Conservation (phyloP, 1,140 invertebrate genomes). For the Probaryconus sp. region DNA sequence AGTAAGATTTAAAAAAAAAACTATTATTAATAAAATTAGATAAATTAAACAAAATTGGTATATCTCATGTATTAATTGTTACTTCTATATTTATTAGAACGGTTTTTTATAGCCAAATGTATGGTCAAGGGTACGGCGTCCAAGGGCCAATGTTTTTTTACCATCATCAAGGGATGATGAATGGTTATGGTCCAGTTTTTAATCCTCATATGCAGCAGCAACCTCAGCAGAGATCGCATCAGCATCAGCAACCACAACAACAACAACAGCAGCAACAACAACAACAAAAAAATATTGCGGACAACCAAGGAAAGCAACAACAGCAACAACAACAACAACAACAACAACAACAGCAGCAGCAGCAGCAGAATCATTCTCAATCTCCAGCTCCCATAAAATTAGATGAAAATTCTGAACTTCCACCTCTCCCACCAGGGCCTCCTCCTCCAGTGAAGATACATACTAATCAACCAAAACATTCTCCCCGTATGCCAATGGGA, state of each 20-base stretch:
- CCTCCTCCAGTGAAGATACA: constrained; percentile 77
- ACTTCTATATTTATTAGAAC: constrained; percentile 2
- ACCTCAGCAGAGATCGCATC: constrained; percentile 17
- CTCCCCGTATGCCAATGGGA: constrained; percentile 70
- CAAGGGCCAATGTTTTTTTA: constrained; percentile 75
- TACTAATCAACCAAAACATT: constrained; percentile 59
- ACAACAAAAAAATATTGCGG: no score
- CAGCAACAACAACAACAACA: constrained; percentile 62
- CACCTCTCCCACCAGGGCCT: constrained; percentile 75
- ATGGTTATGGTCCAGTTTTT: constrained; percentile 68
- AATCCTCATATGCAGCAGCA: constrained; percentile 71
- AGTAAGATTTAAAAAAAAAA: no score
- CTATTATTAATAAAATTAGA: no score
- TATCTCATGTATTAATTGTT: no score
- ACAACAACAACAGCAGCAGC: constrained; percentile 65
- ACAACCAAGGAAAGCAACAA: no score
- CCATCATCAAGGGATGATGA: constrained; percentile 74
- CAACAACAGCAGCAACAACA: constrained; percentile 67
- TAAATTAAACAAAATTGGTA: no score
- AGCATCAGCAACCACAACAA: constrained; percentile 24
- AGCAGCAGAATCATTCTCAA: constrained; percentile 62
- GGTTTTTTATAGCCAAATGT: constrained; percentile 69
- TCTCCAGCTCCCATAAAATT: constrained; percentile 72
- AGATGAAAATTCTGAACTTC: constrained; percentile 75
- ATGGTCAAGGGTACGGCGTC: constrained; percentile 70